Evolutionary conservation across 2,113 vertebrate genomes (phyloP).

Genomic region (Isurus oxyrinchus): DNA sequence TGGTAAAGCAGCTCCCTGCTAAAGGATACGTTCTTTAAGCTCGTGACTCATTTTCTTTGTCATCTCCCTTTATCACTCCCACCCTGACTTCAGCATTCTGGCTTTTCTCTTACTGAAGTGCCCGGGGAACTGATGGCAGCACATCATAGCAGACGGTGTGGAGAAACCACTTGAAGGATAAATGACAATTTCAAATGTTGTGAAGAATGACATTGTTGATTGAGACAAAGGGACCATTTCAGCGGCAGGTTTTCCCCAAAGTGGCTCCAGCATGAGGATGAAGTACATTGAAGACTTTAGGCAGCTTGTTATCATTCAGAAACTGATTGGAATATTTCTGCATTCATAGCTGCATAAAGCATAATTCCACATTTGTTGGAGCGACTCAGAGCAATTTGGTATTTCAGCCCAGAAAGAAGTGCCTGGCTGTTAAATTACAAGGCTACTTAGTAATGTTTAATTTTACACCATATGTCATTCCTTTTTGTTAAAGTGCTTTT

Average conservation of each 20-base stretch:
- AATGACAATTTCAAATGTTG: background rate
- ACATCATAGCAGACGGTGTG: background rate
- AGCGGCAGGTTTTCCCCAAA: background rate
- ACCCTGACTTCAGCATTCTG: background rate
- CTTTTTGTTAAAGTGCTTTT: background rate
- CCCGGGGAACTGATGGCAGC: background rate
- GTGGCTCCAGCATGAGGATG: background rate
- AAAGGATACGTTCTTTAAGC: background rate
- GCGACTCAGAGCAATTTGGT: background rate
- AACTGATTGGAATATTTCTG: constrained; percentile 1
- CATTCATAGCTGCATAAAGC: background rate
- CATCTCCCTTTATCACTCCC: background rate
- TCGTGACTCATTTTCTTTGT: background rate
- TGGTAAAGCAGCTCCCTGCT: background rate
- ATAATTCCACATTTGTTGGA: background rate
- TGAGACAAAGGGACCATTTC: constrained; percentile 16
- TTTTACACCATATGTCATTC: background rate
- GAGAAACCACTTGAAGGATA: background rate
- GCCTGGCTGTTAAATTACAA: background rate
- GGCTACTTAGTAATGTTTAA: background rate
- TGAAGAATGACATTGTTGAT: constrained; percentile 36
- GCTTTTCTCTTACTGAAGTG: background rate
- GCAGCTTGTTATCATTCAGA: constrained; percentile 8
- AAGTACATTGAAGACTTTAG: background rate
- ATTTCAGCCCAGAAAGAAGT: background rate